Evolutionary conservation across 2,888 invertebrate species (phyloP).

Genomic region (Thereva unica): DNA sequence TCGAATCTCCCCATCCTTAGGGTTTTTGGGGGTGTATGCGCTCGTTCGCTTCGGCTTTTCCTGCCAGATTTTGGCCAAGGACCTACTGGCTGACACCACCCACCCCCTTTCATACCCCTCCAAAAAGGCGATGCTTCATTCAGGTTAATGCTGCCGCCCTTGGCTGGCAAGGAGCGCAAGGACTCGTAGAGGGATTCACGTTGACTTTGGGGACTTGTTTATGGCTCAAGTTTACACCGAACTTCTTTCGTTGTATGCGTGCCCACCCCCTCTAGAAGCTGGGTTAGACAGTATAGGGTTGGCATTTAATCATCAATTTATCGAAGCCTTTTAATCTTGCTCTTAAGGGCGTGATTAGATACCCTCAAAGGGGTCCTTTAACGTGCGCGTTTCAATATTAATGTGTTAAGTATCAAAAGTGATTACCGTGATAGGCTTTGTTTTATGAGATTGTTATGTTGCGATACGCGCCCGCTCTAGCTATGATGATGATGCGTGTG

Average conservation of each 20-base stretch:
- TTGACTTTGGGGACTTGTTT: conserved; percentile 36
- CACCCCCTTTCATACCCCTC: not conserved
- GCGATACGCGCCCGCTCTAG: no score
- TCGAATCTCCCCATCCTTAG: no score
- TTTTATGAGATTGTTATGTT: conserved; percentile 18
- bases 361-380: conserved; percentile 33
- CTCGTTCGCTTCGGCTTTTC: no score
- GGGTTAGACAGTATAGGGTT: not conserved
- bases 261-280: not conserved
- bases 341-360: conserved; percentile 39
- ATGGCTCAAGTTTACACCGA: conserved; percentile 9
- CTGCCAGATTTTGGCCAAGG: not conserved
- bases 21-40: no score
- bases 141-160: conserved; percentile 13
- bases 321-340: conserved; percentile 39
- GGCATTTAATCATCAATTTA: conserved; percentile 42
- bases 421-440: conserved; percentile 37
- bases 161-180: not conserved
- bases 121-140: conserved; percentile 5
- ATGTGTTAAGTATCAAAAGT: conserved; percentile 39
- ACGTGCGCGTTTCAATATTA: conserved; percentile 22
- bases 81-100: not conserved
- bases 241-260: not conserved
- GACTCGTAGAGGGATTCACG: conserved; percentile 17
- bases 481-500: no score